Evolutionary conservation across 2,797 vertebrate genomes (phyloP), one percentile per base, ranked within the genome.

Genomic region (Cirrhinus molitorella): DNA sequence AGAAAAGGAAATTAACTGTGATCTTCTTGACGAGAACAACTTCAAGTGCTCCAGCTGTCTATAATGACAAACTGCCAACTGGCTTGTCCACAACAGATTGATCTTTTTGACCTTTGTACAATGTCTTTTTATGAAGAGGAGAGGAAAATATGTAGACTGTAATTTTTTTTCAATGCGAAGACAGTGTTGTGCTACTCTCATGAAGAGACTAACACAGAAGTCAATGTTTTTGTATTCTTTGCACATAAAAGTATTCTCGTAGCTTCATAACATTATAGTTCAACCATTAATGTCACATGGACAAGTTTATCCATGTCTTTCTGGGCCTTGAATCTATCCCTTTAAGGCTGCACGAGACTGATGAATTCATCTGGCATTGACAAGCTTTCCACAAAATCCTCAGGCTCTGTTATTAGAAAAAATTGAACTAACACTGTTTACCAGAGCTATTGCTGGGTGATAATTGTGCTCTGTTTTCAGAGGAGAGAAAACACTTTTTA

Each of bases 1-100:
- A 72, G 66, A 85, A 53, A 28, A 21, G 67, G 47, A 79, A 79
- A 83, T 73, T 8, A 83, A 70, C 79, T 43, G 40, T 31, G 70
- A 78, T 74, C 74, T 66, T 70, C 47, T 51, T 79, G 68, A 68
- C 49, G 17, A 65, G 45, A 86, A 79, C 80, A 67, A 65, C 71
- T 65, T 74, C n/a, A 74, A 82, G 11, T 17, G 16, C 61, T 16
- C 55, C 19, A 59, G 40, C 55, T 49, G 53, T 34, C 53, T 49
- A n/a, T 53, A 43, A 68, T 43, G 71, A 59, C 37, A 59, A 51
- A 55, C 65, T 31, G 43, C 16, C 45, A 70, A 59, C 67, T 45
- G 16, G 51, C 31, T 80, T 71, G 79, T 23, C 25, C 3, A 4
- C 19, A 47, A 14, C 67, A 13, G 17, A 45, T 59, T 59, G 23